These are phyloP conservation scores for Lasioglossum albipes DNA, from an alignment of 1,140 invertebrate species.

Conservation along the genomic window DNA sequence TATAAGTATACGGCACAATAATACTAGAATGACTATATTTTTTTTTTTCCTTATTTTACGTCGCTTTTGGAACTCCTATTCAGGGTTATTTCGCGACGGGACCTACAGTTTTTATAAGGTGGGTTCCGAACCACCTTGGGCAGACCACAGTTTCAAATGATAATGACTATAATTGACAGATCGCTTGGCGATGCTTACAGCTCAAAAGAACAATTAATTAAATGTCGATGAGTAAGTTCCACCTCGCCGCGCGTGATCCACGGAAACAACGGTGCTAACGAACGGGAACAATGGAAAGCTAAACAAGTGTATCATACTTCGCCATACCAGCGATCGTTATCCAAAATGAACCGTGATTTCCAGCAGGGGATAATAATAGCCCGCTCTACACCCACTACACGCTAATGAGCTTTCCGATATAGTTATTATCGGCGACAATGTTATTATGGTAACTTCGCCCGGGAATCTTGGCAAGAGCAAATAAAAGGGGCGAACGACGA, in stretches of 20 bases:
- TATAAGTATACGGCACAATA: no score
- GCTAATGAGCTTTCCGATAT: conserved; percentile 22
- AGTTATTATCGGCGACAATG: conserved; percentile 16
- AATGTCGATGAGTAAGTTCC: not conserved
- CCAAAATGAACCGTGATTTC: conserved; percentile 11
- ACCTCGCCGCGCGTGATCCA: not conserved
- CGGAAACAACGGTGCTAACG: not conserved
- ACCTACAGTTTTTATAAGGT: no score
- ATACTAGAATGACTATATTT: no score
- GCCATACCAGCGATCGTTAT: conserved; percentile 7
- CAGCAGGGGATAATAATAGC: conserved; percentile 29
- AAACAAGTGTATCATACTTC: conserved; percentile 17
- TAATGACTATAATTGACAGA: no score
- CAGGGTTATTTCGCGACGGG: no score
- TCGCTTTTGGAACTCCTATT: no score
- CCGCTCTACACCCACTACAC: not conserved
- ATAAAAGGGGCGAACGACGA: not conserved
- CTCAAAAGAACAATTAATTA: not conserved
- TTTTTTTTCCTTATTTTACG: no score
- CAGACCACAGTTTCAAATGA: no score
- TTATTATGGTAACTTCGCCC: not conserved
- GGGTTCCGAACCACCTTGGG: no score
- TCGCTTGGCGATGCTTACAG: not conserved
- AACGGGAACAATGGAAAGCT: not conserved
- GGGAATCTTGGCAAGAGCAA: not conserved